Percentiles rank a stretch among this genome's conserved stretches.
Evolutionary conservation across 2,797 vertebrate genomes (phyloP).

Genomic region (Clarias laeviceps): DNA sequence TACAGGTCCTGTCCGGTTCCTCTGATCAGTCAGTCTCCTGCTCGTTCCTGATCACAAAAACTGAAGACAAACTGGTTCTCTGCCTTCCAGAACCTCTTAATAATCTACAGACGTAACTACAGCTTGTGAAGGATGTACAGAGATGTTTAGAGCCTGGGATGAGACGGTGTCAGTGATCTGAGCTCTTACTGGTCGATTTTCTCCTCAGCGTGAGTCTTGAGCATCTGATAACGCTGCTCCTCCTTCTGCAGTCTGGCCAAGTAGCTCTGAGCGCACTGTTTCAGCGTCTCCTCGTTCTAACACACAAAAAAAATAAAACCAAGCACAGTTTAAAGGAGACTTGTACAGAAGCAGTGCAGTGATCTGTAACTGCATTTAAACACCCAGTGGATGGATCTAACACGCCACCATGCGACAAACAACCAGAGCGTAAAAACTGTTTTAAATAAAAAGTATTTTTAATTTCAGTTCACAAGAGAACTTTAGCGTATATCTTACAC

Average conservation of each 20-base stretch:
- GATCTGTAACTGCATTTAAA: background rate
- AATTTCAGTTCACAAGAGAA: background rate
- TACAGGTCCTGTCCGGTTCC: background rate
- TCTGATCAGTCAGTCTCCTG: background rate
- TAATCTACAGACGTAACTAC: background rate
- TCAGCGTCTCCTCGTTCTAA: constrained; percentile 91
- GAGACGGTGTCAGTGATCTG: background rate
- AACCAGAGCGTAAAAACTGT: too few species aligned
- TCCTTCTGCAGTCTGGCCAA: constrained; percentile 82
- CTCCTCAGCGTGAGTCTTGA: constrained; percentile 92
- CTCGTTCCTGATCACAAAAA: background rate
- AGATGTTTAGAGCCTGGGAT: background rate
- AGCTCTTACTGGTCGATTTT: constrained; percentile 84
- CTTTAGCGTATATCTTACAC: background rate
- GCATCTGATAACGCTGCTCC: constrained; percentile 86
- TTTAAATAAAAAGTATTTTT: too few species aligned
- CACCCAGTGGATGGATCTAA: background rate
- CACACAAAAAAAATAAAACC: background rate
- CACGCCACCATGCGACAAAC: background rate
- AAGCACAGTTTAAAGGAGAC: background rate
- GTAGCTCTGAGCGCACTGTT: constrained; percentile 85
- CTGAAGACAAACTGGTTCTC: background rate
- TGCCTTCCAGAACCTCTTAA: background rate
- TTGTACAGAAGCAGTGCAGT: background rate
- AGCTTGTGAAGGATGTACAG: background rate